Evolutionary conservation across 2,888 invertebrate species (phyloP).

Genomic region (Polydrusus tereticollis): DNA sequence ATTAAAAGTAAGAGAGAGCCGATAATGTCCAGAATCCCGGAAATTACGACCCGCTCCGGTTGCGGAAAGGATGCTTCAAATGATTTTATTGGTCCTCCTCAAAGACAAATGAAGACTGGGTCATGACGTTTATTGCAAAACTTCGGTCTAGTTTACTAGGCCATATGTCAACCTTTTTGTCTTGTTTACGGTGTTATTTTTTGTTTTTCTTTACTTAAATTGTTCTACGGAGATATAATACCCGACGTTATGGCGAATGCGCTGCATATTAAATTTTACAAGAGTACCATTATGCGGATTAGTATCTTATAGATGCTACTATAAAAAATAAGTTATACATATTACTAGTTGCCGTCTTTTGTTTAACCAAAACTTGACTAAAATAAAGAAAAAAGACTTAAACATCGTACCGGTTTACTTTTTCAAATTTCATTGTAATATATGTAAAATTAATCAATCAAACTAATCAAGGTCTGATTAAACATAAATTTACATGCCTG

Average conservation of each 20-base stretch:
- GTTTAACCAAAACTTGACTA: too few species aligned
- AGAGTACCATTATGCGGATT: background rate
- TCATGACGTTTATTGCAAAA: constrained; percentile 67
- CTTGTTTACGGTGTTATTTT: constrained; percentile 16
- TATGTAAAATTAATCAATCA: too few species aligned
- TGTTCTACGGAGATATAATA: background rate
- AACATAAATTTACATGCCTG: too few species aligned
- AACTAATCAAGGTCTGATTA: too few species aligned
- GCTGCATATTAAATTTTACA: background rate
- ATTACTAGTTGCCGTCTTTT: too few species aligned
- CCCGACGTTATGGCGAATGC: constrained; percentile 3
- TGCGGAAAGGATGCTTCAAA: constrained; percentile 62
- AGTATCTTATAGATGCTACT: too few species aligned
- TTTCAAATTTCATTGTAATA: too few species aligned
- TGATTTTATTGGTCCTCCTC: constrained; percentile 67
- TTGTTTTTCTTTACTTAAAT: background rate
- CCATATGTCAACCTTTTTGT: constrained; percentile 25
- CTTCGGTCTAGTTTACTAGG: constrained; percentile 43
- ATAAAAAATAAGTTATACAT: too few species aligned
- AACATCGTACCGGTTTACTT: too few species aligned
- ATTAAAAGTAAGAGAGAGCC: constrained; percentile 61
- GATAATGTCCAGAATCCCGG: constrained; percentile 63
- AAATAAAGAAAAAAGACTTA: too few species aligned
- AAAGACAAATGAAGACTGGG: constrained; percentile 68
- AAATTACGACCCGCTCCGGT: constrained; percentile 59